Percentiles rank a stretch among this genome's conserved stretches.
Conservation (phyloP, 2,888 invertebrate genomes). For the Catocala nupta region DNA sequence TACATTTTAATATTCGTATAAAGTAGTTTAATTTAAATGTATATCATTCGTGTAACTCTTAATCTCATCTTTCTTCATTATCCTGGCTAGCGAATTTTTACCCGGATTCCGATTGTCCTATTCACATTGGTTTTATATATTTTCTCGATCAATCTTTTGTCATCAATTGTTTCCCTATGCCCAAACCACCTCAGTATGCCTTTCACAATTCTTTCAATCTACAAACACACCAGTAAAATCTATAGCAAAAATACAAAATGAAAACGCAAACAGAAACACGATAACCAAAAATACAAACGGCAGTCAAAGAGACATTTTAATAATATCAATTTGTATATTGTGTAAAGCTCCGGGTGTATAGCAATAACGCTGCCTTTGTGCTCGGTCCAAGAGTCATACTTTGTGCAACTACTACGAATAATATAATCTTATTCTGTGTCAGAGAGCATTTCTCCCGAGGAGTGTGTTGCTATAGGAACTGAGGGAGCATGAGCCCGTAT, state of each 20-base stretch:
- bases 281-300: constrained; percentile 20
- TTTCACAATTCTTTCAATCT: no score
- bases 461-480: constrained; percentile 23
- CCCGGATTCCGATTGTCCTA: no score
- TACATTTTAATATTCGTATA: no score
- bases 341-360: constrained; percentile 30
- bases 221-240: no score
- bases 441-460: constrained; percentile 36
- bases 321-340: constrained; percentile 44
- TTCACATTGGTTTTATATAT: no score
- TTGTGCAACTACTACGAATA: constrained; percentile 59
- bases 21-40: no score
- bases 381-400: constrained; percentile 50
- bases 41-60: no score
- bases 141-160: no score
- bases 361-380: constrained; percentile 52
- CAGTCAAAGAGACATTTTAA: constrained; percentile 39
- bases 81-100: no score
- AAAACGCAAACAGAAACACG: constrained; percentile 15
- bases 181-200: no score
- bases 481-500: background rate
- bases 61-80: no score
- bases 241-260: background rate
- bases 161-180: no score
- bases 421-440: constrained; percentile 65